Conservation (phyloP, 2,113 vertebrate genomes). For the Thalassoma bifasciatum region DNA sequence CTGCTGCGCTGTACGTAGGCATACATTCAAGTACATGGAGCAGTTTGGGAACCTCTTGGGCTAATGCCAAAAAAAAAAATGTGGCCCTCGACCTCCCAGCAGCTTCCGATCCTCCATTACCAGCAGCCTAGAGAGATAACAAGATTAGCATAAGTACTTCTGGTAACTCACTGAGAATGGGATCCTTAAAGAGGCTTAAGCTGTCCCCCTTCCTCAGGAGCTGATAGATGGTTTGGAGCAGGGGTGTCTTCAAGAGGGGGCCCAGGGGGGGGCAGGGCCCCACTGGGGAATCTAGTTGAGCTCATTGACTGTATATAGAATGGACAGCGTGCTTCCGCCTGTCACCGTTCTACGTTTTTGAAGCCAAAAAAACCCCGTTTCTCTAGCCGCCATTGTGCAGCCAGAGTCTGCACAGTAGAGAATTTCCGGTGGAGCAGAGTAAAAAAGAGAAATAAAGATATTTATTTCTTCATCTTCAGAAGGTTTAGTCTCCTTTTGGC, state of each 20-base stretch:
- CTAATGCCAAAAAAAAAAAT: slow-evolving; percentile 46
- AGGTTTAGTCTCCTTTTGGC: too few species aligned
- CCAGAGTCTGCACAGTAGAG: too few species aligned
- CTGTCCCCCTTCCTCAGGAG: slow-evolving; percentile 38
- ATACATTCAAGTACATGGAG: slow-evolving; percentile 9
- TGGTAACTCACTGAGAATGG: slow-evolving; percentile 72
- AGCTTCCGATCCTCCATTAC: slow-evolving; percentile 55
- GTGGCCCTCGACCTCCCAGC: slow-evolving; percentile 50
- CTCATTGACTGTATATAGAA: too few species aligned
- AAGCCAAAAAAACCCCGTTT: too few species aligned
- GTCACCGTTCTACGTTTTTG: too few species aligned
- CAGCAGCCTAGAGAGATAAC: slow-evolving; percentile 71
- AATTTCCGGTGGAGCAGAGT: too few species aligned
- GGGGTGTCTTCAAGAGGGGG: background rate
- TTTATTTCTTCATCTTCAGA: too few species aligned
- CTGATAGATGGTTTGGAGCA: slow-evolving; percentile 57
- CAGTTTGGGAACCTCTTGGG: slow-evolving; percentile 16
- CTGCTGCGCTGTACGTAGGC: slow-evolving; percentile 7
- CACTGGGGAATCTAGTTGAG: background rate
- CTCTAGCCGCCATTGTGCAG: too few species aligned
- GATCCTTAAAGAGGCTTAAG: slow-evolving; percentile 74
- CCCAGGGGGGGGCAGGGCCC: background rate
- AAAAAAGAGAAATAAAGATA: too few species aligned
- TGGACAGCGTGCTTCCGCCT: too few species aligned
- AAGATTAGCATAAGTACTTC: slow-evolving; percentile 76